Base-by-base conservation (phyloP, 2,113 vertebrate species). In the Hiodon tergisus region DNA sequence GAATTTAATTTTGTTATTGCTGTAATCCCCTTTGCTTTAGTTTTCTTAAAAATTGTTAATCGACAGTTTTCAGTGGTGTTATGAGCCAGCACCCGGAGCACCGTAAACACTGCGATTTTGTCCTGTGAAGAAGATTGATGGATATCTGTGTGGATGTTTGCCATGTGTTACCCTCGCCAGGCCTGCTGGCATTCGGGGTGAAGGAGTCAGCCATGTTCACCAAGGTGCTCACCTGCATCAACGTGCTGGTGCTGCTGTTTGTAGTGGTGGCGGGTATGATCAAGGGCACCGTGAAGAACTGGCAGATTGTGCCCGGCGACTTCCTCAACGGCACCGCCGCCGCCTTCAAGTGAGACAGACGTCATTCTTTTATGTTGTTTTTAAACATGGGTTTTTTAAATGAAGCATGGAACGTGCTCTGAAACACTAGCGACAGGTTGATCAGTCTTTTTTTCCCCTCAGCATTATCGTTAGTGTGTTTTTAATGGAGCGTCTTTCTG, bases 161-260 rank as follows among this genome's bases (percentile, higher is more conserved):
- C 31, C 31, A 2, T 31, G n/a, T 60, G 59, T 60, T 60, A 10
- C 31, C 31, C 2, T 31, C 31, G 80, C 5, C 76, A 96, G 97
- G 92, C 1, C 88, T 98, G 76, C 88, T 99, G 67, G 92, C 90
- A 1, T 90, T 98, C 66, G 97, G 97, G 0, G 97, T 98, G 82
- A 98, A 98, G 81, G 97, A 99, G 83, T 99, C 97, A 0, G 97
- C 96, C 10, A 74, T 97, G 86, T 93, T 99, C 51, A 97, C 95
- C 80, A 99, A 98, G 87, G 76, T 98, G 9, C 98, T 99, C 85
- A 99, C 97, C 55, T 96, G 95, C 76, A 75, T 99, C 84, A 99
- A 99, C 0, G 87, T 98, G 1, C 86, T 98, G 6, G 97, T 99
- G 71, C 86, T 99, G 54, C 78, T 94, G 76, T 98, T 97, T 58